Percentiles rank a stretch among this genome's conserved stretches.
Evolutionary conservation across 2,888 invertebrate species (phyloP).

Genomic region (Tridacna crocea): DNA sequence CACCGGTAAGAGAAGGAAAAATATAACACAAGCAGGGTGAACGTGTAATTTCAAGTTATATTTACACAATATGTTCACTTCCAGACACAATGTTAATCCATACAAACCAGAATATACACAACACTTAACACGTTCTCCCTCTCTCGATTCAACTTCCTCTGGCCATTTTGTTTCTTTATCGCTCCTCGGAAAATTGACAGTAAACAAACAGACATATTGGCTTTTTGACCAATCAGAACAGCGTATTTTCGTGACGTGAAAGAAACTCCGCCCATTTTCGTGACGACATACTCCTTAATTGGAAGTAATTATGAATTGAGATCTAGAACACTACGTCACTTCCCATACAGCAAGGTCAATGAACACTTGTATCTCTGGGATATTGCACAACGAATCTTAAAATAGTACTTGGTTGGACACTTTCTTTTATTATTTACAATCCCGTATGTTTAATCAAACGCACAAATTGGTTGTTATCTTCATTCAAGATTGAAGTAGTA

Average conservation of each 20-base stretch:
- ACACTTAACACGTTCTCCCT: conserved; percentile 21
- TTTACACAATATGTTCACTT: not conserved
- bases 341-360: conserved; percentile 40
- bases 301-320: conserved; percentile 65
- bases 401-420: conserved; percentile 20
- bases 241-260: conserved; percentile 18
- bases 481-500: no score
- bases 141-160: conserved; percentile 53
- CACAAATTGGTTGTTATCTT: not conserved
- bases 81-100: not conserved
- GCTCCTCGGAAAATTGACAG: conserved; percentile 61
- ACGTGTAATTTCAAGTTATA: not conserved
- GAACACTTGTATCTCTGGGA: not conserved
- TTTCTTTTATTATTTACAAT: not conserved
- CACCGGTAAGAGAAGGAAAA: not conserved
- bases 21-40: not conserved
- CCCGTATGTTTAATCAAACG: not conserved
- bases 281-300: conserved; percentile 62
- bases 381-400: conserved; percentile 20
- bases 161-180: conserved; percentile 62
- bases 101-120: conserved; percentile 10
- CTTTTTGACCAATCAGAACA: conserved; percentile 47
- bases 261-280: conserved; percentile 51
- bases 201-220: conserved; percentile 63
- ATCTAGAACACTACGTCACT: conserved; percentile 55